Base-by-base conservation (phyloP, 2,113 vertebrate species). In the Mionectes macconnelli region DNA sequence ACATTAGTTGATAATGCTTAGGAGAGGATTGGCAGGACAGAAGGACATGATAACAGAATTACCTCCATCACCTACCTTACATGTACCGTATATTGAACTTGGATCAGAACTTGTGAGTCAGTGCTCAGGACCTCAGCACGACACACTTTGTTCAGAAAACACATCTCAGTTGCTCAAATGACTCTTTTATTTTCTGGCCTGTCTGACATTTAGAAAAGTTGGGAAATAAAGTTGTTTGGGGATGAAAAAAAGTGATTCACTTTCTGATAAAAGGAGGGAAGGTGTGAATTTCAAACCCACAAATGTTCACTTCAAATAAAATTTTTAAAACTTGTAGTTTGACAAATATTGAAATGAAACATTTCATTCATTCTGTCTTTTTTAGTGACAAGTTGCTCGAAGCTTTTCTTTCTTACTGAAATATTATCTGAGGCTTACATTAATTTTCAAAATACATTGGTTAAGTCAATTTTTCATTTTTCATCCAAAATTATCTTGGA, bases 41-140 rank as follows among this genome's bases (percentile, higher is more conserved):
- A 96, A 67, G 23, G 67, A 91, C 62, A 81, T 0, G 25, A 49
- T 75, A 97, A 94, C 73, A 78, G 80, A 90, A 95, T 83, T 87
- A 74, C 53, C 73, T 76, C 79, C 60, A 27, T 91, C 13, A 1
- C 56, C 80, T 68, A 33, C 76, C 76, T 88, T 64, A 39, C 17
- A 17, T 0, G 0, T 45, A 55, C 37, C 0, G 0, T 17, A 24
- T 57, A 80, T 2, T 90, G 73, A 93, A 14, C 78, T 73, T 23
- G 27, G n/a, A 88, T 47, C 53, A 88, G 31, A 84, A 10, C 30
- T 44, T 31, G 28, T 60, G 63, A 78, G 66, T 64, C 62, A 37
- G 14, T 33, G 45, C 5, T 67, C 73, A 75, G 77, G 74, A 86
- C 21, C 57, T 83, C 85, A 63, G 47, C 59, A 87, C 25, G 44